Evolutionary conservation across 2,888 invertebrate genomes (phyloP).

Genomic region (Congeria kusceri): DNA sequence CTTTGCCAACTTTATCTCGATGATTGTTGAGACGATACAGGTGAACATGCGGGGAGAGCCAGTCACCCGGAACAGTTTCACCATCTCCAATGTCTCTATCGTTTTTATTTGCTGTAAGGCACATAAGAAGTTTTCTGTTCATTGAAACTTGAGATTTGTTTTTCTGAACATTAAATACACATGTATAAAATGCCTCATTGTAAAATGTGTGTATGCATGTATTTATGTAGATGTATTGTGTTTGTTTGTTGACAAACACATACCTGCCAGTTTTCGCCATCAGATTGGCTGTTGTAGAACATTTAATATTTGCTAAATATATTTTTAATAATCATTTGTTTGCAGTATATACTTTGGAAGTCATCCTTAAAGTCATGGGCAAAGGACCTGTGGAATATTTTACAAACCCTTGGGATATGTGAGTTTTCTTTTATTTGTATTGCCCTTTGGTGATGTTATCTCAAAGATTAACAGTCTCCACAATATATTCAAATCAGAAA

Average conservation of each 20-base stretch:
- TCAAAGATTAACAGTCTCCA: too few relatives aligned
- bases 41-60: conserved; percentile 68
- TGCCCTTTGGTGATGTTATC: background rate
- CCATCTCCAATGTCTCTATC: conserved; percentile 79
- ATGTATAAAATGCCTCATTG: too few relatives aligned
- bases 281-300: too few relatives aligned
- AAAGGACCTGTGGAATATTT: conserved; percentile 91
- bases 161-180: too few relatives aligned
- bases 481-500: too few relatives aligned
- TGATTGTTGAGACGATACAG: conserved; percentile 90
- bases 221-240: too few relatives aligned
- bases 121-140: too few relatives aligned
- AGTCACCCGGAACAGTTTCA: conserved; percentile 71
- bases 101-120: conserved; percentile 83
- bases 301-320: too few relatives aligned
- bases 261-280: too few relatives aligned
- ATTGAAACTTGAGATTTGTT: too few relatives aligned
- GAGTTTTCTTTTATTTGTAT: conserved; percentile 86
- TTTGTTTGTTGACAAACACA: too few relatives aligned
- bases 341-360: conserved; percentile 92
- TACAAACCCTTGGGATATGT: conserved; percentile 94
- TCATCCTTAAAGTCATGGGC: conserved; percentile 90
- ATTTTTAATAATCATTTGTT: background rate
- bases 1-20: conserved; percentile 90
- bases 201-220: too few relatives aligned